Base-by-base conservation (phyloP, 2,888 invertebrate species). In the Aspidiotus destructor region DNA sequence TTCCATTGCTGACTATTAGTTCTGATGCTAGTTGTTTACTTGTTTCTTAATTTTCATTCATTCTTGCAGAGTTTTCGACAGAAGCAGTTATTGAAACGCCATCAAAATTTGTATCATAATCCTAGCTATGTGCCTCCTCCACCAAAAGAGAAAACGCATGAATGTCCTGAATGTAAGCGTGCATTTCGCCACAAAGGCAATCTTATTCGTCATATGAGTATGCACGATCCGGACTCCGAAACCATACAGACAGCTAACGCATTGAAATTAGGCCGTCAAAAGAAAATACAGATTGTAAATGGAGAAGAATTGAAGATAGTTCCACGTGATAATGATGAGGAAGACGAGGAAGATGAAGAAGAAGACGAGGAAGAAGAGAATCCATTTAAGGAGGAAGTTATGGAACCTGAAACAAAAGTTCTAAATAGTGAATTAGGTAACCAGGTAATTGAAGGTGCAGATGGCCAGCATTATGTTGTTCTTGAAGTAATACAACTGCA, bases 81-180 rank as follows among this genome's bases (percentile, higher is more conserved):
- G 77, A 94, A 93, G 76, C 94, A 95, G 77, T 80, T 96, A 65
- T 81, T 97, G 13, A 87, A 88, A 71, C 84, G 96, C 0, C 97
- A 97, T 76, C 87, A 89, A 75, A 95, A 95, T 79, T 80, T 95
- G 6, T 92, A 94, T 77, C 97, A 97, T 78, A 92, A 93, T 77
- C 92, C 92, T 0, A 82, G 87, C 73, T 95, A 94, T 76, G 85
- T 89, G 69, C 89, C 92, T 7, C 94, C 94, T 62, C 82, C 86
- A 28, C 93, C 93, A 0, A 86, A 88, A 73, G 92, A 92, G 76
- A 95, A 95, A 78, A 86, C 87, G 0, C 92, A 95, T 77, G 86
- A 88, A 53, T 96, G 95, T 78, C 88, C 89, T 13, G 74, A 75
- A 64, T 75, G 75, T 75, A 78, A 78, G 44, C 79, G 81, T 72